Conservation (phyloP, 1,140 invertebrate species). For the Aricia agestis region DNA sequence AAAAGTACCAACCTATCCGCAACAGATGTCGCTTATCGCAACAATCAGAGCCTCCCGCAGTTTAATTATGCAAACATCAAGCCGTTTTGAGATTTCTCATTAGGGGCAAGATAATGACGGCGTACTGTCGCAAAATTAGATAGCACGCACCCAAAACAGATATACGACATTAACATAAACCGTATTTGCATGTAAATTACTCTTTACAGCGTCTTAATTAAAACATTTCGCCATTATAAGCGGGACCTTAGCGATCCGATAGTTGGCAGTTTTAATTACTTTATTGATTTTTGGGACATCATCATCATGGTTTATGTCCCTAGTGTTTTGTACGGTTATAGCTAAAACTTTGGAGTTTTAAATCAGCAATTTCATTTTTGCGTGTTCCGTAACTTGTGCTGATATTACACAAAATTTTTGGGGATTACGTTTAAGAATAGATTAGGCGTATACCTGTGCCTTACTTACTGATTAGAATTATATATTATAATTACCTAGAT, state of each 20-base stretch:
- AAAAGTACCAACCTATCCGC: background rate
- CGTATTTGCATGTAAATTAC: constrained; percentile 78
- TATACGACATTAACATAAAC: constrained; percentile 78
- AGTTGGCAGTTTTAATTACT: constrained; percentile 51
- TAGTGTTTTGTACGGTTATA: no score
- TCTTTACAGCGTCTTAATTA: constrained; percentile 79
- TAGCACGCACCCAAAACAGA: constrained; percentile 74
- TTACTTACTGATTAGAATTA: no score
- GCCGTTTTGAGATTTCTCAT: constrained; percentile 74
- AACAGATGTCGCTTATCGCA: constrained; percentile 59
- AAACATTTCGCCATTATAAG: constrained; percentile 79
- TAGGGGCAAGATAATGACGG: constrained; percentile 74
- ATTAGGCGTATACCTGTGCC: no score
- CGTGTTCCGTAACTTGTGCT: no score
- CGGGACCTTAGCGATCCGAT: constrained; percentile 61
- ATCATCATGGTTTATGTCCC: background rate
- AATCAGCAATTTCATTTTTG: no score
- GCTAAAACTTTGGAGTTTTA: background rate
- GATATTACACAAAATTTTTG: no score
- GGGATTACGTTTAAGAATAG: no score
- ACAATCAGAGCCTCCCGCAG: constrained; percentile 71
- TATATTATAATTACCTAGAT: no score
- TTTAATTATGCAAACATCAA: constrained; percentile 76
- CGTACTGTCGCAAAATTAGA: constrained; percentile 75
- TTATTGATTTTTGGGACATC: constrained; percentile 17